Base-by-base conservation (phyloP, 2,888 invertebrate species). In the Microctonus hyperodae region DNA sequence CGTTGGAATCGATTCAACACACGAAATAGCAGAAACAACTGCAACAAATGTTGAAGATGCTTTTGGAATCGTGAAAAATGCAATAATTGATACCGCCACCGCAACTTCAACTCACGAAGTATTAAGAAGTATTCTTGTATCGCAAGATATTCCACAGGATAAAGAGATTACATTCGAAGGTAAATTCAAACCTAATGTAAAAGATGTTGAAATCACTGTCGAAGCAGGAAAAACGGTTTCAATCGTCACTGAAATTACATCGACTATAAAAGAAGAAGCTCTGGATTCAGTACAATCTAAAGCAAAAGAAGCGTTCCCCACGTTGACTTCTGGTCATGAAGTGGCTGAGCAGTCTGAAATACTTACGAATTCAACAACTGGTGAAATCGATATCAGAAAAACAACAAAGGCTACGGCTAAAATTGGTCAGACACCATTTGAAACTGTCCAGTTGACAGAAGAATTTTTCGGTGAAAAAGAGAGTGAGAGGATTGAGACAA, bases 321-420 rank as follows among this genome's bases (percentile, higher is more conserved):
- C 40, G 28, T 69, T 78, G 6, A 70, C 69, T 40, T 78, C 83
- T 48, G 77, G 85, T 1, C 83, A 86, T 65, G 83, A 85, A 75
- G 84, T 86, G 23, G 85, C 86, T n/a, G 78, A 86, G 71, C 86
- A 85, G 74, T 83, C 83, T 3, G 87, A 88, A 79, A 77, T 86
- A 9, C 76, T 83, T 50, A 71, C 85, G n/a, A 81, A 84, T 64
- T 81, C 84, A 65, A 79, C 78, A 48, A 78, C 85, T 6, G 81
- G 79, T 33, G 79, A 84, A 55, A 78, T 87, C 35, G 77, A 78
- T n/a, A 68, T 78, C 9, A 67, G 78, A 25, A 74, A 77, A 70
- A 83, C 85, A 1, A 73, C 68, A 16, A 74, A 74, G 50, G 83
- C 76, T 1, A 75, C 75, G 11, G 85, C 86, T 3, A 75, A 77